Base-by-base conservation (phyloP, 2,888 invertebrate genomes). In the Cerceris ruficornis region DNA sequence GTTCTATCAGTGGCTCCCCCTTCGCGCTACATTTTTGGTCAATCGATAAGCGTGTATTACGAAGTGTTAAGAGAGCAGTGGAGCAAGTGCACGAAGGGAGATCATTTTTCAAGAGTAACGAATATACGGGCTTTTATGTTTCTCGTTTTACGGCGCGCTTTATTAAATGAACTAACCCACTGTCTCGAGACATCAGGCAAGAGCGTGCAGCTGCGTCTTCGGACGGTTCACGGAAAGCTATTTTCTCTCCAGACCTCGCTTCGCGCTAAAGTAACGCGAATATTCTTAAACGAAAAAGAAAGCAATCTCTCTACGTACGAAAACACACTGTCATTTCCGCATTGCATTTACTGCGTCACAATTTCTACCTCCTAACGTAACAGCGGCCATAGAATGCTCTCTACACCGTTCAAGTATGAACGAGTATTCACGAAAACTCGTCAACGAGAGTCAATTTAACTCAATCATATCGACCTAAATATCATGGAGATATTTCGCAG, bases 1-100 rank as follows among this genome's bases (percentile, higher is more conserved):
- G 58, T 52, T 68, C 52, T 74, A 81, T 77, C 73, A 75, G 82
- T 85, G 85, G 83, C 85, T 85, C 85, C 83, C 69, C 77, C 83
- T 77, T 77, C 15, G 46, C 49, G 65, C 50, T 65, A 59, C 52
- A 76, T 81, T 83, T 85, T 83, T 83, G 74, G 75, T 66, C 64
- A 85, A 85, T 85, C 85, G 62, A 85, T 85, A 85, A 81, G 66
- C 75, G 62, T 77, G 55, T 72, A 73, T 71, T 58, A 77, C 66
- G 52, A 68, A 41, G 50, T n/a, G 50, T 69, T 41, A 59, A 8
- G 15, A 28, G 59, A 60, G 39, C 14, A 55, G 7, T 39, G 14
- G 49, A 67, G 39, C 15, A 50, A 17, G 43, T 15, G 39, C 6
- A 6, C 9, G 15, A 39, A 41, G 15, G 55, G 17, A 17, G 11